Percentiles rank a stretch among this genome's conserved stretches.
Conservation (phyloP, 2,797 vertebrate species). For the Gymnothorax reevesii region DNA sequence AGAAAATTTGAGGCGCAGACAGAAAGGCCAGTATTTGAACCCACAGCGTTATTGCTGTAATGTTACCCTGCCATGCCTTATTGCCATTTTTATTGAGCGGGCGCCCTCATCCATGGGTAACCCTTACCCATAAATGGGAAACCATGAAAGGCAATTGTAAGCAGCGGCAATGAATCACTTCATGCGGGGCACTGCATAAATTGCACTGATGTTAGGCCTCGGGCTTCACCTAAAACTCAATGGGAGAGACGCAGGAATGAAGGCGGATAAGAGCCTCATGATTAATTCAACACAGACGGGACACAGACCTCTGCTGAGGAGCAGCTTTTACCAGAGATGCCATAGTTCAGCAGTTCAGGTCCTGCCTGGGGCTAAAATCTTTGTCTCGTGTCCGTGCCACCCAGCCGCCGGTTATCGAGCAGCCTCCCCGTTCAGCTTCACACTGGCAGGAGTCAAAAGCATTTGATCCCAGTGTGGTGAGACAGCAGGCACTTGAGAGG, state of each 20-base stretch:
- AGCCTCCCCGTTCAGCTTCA: background rate
- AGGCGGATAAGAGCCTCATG: background rate
- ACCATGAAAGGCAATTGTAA: background rate
- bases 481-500: background rate
- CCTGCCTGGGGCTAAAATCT: slow-evolving; percentile 10
- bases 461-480: background rate
- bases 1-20: too few relatives aligned
- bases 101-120: background rate
- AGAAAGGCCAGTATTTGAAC: too few relatives aligned
- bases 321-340: background rate
- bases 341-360: background rate
- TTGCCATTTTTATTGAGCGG: background rate
- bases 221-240: background rate
- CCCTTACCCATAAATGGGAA: background rate
- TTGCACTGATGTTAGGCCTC: background rate
- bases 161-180: background rate
- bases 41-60: background rate
- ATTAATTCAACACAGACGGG: background rate
- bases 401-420: background rate
- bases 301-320: background rate
- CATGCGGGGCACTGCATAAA: background rate
- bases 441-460: background rate
- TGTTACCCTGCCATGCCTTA: background rate
- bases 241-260: background rate
- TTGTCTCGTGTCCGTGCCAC: background rate